phyloP scores from a whole-genome alignment of 2,797 vertebrate genomes.

The Leuciscus waleckii region DNA sequence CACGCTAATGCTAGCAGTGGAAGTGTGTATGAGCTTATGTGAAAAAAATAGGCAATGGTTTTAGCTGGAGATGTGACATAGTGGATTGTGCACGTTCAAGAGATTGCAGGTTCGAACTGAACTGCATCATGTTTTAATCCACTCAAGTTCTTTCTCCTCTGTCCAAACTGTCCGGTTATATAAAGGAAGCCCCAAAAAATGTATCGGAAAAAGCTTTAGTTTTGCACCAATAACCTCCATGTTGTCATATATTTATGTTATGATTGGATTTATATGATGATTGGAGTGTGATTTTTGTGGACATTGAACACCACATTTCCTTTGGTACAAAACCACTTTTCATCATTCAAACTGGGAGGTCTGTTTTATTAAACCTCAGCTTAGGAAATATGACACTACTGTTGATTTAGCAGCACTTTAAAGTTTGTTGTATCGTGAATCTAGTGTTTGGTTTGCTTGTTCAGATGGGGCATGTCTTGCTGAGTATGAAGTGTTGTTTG shows the following conservation, averaged over 20 bases:
- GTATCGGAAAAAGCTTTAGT: conserved; percentile 20
- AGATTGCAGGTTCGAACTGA: background rate
- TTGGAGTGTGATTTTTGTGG: conserved; percentile 53
- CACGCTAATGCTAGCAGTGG: conserved; percentile 25
- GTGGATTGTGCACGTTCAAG: background rate
- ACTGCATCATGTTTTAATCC: background rate
- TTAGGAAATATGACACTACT: conserved; percentile 45
- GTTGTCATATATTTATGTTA: conserved; percentile 22
- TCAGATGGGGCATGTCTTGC: conserved; percentile 55
- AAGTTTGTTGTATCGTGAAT: conserved; percentile 59
- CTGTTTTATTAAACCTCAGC: conserved; percentile 54
- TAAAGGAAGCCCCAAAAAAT: background rate
- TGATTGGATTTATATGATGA: conserved; percentile 40
- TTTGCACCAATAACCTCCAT: conserved; percentile 6
- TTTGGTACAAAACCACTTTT: conserved; percentile 57
- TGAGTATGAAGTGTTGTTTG: conserved; percentile 46
- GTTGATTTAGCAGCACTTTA: conserved; percentile 50
- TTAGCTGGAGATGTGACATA: background rate
- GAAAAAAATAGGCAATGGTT: conserved; percentile 8
- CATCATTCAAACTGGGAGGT: conserved; percentile 60
- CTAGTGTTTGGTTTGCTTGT: conserved; percentile 54
- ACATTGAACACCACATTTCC: conserved; percentile 49
- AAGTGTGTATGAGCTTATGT: background rate
- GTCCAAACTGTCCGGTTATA: background rate
- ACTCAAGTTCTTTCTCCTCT: background rate